Evolutionary conservation across 2,888 invertebrate genomes (phyloP), one percentile per base, ranked within the genome.

Genomic region (Eristalinus sepulchralis): DNA sequence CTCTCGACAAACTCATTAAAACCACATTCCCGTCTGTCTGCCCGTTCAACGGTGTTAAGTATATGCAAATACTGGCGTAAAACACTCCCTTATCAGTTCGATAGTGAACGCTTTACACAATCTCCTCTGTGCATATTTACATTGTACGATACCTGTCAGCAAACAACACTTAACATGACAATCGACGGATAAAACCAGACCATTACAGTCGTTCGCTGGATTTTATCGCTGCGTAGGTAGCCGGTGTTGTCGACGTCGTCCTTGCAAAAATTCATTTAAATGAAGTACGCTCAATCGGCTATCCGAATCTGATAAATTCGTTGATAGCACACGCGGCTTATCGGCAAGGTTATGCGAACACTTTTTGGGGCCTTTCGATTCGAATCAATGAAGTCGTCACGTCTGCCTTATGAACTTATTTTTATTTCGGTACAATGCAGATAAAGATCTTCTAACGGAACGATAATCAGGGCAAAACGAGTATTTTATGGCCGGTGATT

Each of bases 381-480:
- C 13, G 17, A 24, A 31, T 63, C 47, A 31, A 17, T 33, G 27
- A 27, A 27, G 17, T 9, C 31, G 17, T 17, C 27, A 22, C 3
- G 22, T 59, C 3, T 72, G 17, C 53, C 27, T 79, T 79, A 80
- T 9, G 72, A 73, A 72, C 66, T 22, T 60, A 20, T 60, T 66
- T 67, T 66, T 67, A 72, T 80, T 11, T 57, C 11, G 57, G 5
- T 13, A 67, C 60, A 60, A 72, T 34, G 34, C 17, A 22, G 72
- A 73, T 73, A 36, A 39, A 34, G 53, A 53, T 66, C 80, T 24
- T 22, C 66, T 33, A 66, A 72, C 64, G 33, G 17, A 47, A 17
- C 55, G 68, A 63, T 78, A 78, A 63, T 62, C 64, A 59, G 33
- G 33, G 53, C n/a, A 17, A 64, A 17, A 70, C 64, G 78, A 70